Conservation (phyloP, 2,113 vertebrate genomes). For the Corvus hawaiiensis region DNA sequence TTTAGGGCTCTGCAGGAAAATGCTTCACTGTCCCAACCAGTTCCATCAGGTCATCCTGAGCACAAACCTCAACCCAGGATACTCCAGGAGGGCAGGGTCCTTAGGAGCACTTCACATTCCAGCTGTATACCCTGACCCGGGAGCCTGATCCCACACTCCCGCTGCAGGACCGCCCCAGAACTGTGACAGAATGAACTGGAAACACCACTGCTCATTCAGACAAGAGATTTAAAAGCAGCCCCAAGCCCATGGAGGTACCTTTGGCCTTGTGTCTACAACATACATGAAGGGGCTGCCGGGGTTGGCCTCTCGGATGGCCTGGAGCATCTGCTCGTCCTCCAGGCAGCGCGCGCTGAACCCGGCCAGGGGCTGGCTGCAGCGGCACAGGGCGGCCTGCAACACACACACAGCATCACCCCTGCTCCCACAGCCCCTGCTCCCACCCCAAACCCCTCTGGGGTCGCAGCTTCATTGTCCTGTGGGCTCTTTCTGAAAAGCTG, state of each 20-base stretch:
- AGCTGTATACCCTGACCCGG: fast-evolving
- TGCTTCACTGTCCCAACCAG: background rate
- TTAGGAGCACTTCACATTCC: background rate
- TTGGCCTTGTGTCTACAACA: constrained; percentile 82
- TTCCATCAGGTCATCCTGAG: background rate
- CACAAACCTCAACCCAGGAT: background rate
- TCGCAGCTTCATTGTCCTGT: fast-evolving
- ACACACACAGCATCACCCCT: background rate
- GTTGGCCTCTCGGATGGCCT: constrained; percentile 78
- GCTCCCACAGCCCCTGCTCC: background rate
- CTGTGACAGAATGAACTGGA: fast-evolving
- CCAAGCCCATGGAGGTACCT: constrained; percentile 59
- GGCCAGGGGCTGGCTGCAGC: constrained; percentile 79
- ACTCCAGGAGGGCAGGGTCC: background rate
- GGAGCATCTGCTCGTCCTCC: constrained; percentile 81
- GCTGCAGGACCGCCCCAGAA: background rate
- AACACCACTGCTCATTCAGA: background rate
- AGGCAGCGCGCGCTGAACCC: constrained; percentile 76
- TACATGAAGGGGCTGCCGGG: constrained; percentile 79
- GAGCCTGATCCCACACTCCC: background rate
- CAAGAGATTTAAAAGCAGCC: background rate
- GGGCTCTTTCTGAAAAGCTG: background rate
- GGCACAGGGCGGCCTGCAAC: constrained; percentile 80
- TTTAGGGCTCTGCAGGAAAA: background rate
- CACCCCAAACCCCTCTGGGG: background rate